Percentiles rank a stretch among this genome's conserved stretches.
Evolutionary conservation across 2,113 vertebrate genomes (phyloP).

Genomic region (Silurus asotus): DNA sequence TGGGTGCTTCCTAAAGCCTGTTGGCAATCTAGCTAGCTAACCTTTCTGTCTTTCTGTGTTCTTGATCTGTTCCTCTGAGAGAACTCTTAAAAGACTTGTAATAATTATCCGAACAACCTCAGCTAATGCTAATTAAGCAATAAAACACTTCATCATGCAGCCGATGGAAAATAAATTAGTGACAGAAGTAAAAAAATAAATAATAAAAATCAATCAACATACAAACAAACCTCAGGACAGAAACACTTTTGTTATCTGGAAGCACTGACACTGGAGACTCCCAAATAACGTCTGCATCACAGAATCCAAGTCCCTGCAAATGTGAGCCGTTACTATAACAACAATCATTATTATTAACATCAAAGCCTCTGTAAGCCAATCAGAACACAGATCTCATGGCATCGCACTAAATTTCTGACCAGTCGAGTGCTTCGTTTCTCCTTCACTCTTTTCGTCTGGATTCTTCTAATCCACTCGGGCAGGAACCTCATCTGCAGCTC

Average conservation of each 20-base stretch:
- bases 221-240: neutral
- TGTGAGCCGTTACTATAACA: neutral
- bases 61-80: neutral
- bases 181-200: neutral
- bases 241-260: neutral
- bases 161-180: neutral
- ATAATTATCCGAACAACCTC: too few relatives aligned
- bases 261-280: neutral
- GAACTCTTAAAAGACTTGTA: neutral
- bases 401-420: neutral
- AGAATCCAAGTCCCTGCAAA: neutral
- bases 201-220: neutral
- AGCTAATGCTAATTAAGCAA: neutral
- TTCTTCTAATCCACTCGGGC: slow-evolving; percentile 12
- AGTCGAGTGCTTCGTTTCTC: neutral
- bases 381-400: neutral
- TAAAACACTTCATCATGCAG: neutral
- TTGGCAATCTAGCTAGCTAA: neutral
- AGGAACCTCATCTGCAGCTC: slow-evolving; percentile 27
- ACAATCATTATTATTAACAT: neutral
- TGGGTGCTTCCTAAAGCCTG: too few relatives aligned
- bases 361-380: neutral
- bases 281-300: neutral
- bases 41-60: neutral
- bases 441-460: neutral